Evolutionary conservation across 2,113 vertebrate species (phyloP), one percentile per base, ranked within the genome.

Genomic region (Pyrgilauda ruficollis): DNA sequence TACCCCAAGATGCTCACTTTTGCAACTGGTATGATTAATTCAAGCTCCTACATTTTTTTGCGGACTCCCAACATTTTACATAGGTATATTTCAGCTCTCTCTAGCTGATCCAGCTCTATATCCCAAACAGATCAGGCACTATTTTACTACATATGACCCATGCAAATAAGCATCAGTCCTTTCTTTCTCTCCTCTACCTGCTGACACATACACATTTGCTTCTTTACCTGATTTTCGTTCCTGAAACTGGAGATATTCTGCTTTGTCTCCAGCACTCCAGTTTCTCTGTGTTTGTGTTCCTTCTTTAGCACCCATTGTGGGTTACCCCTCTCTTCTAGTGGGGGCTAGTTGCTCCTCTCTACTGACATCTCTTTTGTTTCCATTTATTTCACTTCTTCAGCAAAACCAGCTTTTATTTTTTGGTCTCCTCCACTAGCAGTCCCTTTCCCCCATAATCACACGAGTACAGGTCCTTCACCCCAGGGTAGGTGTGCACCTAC

Each of bases 321-420:
- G 17, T 33, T 62, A 61, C 30, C 15, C 3, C 3, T 56, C 27
- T 68, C 19, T 55, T 87, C 63, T 47, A 11, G 4, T 3, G 4
- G 4, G 13, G 2, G 5, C 6, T 52, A 27, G 10, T 33, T 87
- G 7, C 8, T 75, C 22, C 27, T 76, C 33, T 82, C 72, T 68
- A 43, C 26, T 24, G 6, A 35, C 13, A 39, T 43, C 26, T 18
- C 22, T 69, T 67, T 83, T 67, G 13, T 13, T 80, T 74, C 46
- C 31, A 7, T 52, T 87, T 86, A 35, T 70, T 49, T 59, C 24
- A 73, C 14, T 22, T 83, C 28, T 80, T 73, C 41, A 77, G 26
- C 17, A 95, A 91, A 95, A 53, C 2, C 11, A 74, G 43, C 6
- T 26, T 53, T 88, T 87, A 70, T 41, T 81, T 90, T 88, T n/a